These are phyloP conservation scores for Nomada flava DNA, from an alignment of 2,888 invertebrate genomes.

Conservation along the genomic window DNA sequence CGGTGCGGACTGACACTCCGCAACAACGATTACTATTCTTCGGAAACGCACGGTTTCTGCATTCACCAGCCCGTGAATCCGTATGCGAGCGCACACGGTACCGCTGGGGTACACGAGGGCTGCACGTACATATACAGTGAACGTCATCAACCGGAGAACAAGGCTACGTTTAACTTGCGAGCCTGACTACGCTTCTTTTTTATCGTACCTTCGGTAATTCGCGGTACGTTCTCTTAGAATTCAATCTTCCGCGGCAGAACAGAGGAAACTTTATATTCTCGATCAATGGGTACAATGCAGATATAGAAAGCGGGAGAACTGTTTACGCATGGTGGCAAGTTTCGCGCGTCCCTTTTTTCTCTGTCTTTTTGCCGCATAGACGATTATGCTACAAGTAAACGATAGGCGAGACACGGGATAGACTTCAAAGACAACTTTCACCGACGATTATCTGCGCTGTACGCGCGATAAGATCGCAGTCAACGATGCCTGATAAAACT, in stretches of 20 bases:
- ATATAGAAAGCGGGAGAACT: slow-evolving; percentile 28
- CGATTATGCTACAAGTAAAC: background rate
- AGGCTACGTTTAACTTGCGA: slow-evolving; percentile 40
- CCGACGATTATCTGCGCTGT: slow-evolving; percentile 24
- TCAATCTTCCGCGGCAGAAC: background rate
- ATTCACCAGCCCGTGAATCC: slow-evolving; percentile 76
- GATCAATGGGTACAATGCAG: background rate
- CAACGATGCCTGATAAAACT: slow-evolving; percentile 26
- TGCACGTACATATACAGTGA: slow-evolving; percentile 11
- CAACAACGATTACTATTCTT: slow-evolving; percentile 65
- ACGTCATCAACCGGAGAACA: slow-evolving; percentile 50
- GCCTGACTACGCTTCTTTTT: slow-evolving; percentile 23
- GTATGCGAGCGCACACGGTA: slow-evolving; percentile 31
- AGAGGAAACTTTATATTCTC: background rate
- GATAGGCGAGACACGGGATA: background rate
- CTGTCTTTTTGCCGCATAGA: background rate
- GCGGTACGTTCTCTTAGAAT: slow-evolving; percentile 6
- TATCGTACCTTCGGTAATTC: slow-evolving; percentile 8
- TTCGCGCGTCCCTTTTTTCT: background rate
- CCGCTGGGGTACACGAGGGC: slow-evolving; percentile 10
- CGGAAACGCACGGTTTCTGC: slow-evolving; percentile 69
- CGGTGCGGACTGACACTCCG: slow-evolving; percentile 47
- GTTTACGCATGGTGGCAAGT: background rate
- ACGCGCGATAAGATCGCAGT: slow-evolving; percentile 36
- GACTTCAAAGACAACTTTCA: slow-evolving; percentile 27